These are phyloP conservation scores for Carassius carassius DNA, from an alignment of 2,113 vertebrate genomes.

Conservation along the genomic window DNA sequence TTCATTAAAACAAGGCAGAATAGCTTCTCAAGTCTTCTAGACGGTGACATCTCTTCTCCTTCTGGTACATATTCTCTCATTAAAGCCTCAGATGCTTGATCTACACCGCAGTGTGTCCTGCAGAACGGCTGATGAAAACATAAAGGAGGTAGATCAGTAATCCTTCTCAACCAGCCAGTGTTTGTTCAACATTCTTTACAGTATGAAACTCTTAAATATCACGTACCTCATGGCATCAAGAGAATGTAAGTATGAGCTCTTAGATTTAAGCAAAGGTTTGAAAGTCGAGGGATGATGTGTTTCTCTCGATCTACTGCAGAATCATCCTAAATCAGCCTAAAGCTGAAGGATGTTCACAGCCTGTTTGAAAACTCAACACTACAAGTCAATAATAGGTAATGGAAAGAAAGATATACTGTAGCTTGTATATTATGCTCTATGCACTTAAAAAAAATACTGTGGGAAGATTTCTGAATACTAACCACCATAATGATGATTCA, in stretches of 20 bases:
- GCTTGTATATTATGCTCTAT: neutral
- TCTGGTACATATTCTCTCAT: neutral
- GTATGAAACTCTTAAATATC: neutral
- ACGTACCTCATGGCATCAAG: too few species aligned
- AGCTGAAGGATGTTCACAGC: neutral
- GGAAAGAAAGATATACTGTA: neutral
- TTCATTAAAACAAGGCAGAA: constrained; percentile 12
- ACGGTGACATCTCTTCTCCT: neutral
- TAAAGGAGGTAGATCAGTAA: neutral
- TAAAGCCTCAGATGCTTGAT: neutral
- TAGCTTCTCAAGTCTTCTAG: neutral
- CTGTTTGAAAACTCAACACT: neutral
- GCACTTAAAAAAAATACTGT: neutral
- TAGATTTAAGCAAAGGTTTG: too few species aligned
- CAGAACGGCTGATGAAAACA: neutral
- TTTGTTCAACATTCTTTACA: neutral
- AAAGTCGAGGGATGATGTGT: neutral
- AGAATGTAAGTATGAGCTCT: too few species aligned
- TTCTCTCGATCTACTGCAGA: constrained; percentile 5
- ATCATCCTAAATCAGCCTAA: constrained; percentile 20
- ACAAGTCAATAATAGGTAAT: neutral
- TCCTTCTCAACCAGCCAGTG: neutral
- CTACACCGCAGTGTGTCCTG: neutral
- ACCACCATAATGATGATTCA: too few species aligned
- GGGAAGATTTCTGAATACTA: too few species aligned